Percentiles rank a stretch among this genome's conserved stretches.
These are phyloP conservation scores for Metacarcinus magister DNA, from an alignment of 2,888 invertebrate genomes.

Conservation along the genomic window DNA sequence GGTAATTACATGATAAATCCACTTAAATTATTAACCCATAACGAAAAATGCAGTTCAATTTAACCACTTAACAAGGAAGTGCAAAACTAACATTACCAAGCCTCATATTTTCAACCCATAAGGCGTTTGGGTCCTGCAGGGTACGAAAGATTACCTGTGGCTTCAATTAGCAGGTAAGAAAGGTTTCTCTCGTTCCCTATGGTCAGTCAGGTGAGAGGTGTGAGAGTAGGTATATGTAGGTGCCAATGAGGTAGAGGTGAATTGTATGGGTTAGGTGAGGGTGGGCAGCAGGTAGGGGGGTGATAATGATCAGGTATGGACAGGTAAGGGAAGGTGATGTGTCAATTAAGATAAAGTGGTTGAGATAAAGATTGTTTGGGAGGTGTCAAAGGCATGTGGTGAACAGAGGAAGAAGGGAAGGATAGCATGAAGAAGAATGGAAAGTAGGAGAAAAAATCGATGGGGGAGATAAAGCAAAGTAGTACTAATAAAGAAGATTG, in stretches of 20 bases:
- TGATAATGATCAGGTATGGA: neutral
- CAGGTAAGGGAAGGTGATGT: constrained; percentile 37
- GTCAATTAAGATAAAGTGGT: constrained; percentile 6
- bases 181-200: neutral
- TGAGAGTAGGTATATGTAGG: neutral
- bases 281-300: too few relatives aligned
- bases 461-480: neutral
- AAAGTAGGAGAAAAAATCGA: neutral
- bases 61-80: neutral
- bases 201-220: neutral
- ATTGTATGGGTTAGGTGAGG: too few relatives aligned
- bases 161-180: neutral
- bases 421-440: neutral
- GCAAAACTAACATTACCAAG: neutral
- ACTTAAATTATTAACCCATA: neutral
- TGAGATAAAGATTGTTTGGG: neutral
- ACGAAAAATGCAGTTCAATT: neutral
- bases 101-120: neutral
- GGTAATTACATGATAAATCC: neutral
- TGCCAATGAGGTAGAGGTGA: constrained; percentile 12
- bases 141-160: neutral
- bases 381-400: neutral
- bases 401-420: neutral
- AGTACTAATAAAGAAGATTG: neutral
- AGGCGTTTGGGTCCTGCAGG: neutral